Evolutionary conservation across 2,797 vertebrate genomes (phyloP).

Genomic region (Phoebastria nigripes): DNA sequence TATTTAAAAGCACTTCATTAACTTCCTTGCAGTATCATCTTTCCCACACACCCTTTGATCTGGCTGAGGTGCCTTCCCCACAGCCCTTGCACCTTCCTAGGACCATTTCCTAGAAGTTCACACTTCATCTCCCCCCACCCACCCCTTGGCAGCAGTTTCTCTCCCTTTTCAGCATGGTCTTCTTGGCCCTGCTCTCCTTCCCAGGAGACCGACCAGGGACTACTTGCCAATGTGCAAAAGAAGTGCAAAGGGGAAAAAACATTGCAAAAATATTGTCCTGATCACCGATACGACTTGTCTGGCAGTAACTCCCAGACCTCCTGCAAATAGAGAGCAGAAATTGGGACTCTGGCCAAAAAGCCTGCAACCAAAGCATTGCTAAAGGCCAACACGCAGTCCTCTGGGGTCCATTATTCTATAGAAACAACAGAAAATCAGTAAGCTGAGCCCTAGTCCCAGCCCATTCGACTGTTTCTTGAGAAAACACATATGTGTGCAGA

Average conservation of each 20-base stretch:
- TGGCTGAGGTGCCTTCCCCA: background rate
- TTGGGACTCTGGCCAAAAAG: background rate
- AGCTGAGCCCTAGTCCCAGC: background rate
- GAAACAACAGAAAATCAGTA: background rate
- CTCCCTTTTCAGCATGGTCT: background rate
- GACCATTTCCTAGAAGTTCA: conserved; percentile 4
- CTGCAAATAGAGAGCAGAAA: background rate
- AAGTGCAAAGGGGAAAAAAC: background rate
- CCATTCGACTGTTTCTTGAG: background rate
- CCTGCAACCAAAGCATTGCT: background rate
- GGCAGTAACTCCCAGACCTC: background rate
- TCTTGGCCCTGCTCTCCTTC: background rate
- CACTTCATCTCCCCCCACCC: background rate
- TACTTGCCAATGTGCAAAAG: background rate
- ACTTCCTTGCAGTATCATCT: background rate
- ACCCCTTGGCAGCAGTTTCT: background rate
- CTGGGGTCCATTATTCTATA: background rate
- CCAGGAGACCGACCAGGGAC: background rate
- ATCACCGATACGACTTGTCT: background rate
- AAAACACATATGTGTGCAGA: background rate
- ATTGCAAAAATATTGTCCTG: background rate
- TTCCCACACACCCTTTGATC: conserved; percentile 23
- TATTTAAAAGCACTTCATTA: background rate
- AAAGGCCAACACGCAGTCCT: background rate
- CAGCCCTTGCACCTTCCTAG: background rate